Percentiles rank a stretch among this genome's conserved stretches.
phyloP scores from a whole-genome alignment of 2,113 vertebrate species.

The Ammodytes marinus region DNA sequence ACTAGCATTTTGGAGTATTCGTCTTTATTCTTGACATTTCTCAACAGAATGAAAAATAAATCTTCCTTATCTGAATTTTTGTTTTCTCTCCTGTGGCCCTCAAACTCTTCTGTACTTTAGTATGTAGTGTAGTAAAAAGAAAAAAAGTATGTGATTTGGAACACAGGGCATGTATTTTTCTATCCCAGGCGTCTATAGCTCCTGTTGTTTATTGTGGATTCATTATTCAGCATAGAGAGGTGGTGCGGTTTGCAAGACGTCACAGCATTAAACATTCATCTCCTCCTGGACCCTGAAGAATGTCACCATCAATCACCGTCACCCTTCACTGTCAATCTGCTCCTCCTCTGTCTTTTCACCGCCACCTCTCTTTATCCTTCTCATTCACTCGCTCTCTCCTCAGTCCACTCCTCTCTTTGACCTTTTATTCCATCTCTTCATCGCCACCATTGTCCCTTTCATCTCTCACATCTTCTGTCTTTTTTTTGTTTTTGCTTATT shows the following conservation, averaged over 20 bases:
- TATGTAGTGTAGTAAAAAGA: no score
- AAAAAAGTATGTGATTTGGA: no score
- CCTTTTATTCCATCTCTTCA: conserved; percentile 50
- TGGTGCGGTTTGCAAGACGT: conserved; percentile 45
- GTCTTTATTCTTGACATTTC: no score
- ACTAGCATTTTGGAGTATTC: no score
- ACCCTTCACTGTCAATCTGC: conserved; percentile 68
- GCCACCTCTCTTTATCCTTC: conserved; percentile 29
- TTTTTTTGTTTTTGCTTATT: not conserved
- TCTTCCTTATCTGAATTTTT: no score
- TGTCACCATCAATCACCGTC: conserved; percentile 81
- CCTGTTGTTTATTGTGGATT: conserved; percentile 72
- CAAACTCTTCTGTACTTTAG: no score
- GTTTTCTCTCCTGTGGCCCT: no score
- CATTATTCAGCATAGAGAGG: conserved; percentile 74
- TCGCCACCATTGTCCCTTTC: conserved; percentile 35
- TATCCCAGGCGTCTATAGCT: not conserved
- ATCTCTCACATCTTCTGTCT: conserved; percentile 6
- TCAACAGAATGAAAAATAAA: no score
- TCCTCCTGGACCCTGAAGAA: conserved; percentile 70
- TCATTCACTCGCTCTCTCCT: conserved; percentile 24
- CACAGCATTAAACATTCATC: conserved; percentile 81
- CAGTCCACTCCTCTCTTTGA: conserved; percentile 44
- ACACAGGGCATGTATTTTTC: no score
- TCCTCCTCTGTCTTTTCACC: conserved; percentile 31